Percentiles rank a stretch among this genome's conserved stretches.
Conservation (phyloP, 2,113 vertebrate species). For the Cryptotis parvus region DNA sequence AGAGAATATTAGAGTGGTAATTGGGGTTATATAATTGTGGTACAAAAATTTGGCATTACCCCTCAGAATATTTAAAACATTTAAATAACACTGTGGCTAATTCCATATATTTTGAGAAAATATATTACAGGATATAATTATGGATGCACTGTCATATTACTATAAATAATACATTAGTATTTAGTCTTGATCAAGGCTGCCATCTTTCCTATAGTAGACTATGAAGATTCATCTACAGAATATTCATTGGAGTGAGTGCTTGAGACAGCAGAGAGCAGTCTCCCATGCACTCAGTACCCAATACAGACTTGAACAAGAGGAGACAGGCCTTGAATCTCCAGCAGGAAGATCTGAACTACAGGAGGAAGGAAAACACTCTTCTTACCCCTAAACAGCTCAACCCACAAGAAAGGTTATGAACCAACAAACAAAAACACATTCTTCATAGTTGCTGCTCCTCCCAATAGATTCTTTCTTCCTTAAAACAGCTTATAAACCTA, state of each 20-base stretch:
- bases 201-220: not conserved
- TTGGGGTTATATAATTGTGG: not conserved
- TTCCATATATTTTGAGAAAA: conserved; percentile 8
- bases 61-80: not conserved
- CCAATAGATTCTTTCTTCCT: not conserved
- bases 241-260: not conserved
- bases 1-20: not conserved
- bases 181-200: not conserved
- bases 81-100: not conserved
- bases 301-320: not conserved
- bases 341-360: not conserved
- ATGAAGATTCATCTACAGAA: not conserved
- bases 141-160: not conserved
- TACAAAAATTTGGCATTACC: not conserved
- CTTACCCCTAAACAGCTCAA: not conserved
- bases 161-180: not conserved
- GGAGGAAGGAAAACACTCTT: not conserved
- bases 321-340: not conserved
- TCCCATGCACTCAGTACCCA: not conserved
- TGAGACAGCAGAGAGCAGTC: not conserved
- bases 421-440: not conserved
- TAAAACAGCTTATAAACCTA: not conserved
- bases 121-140: not conserved
- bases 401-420: not conserved
- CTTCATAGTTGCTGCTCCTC: too few species aligned